Conservation (phyloP, 1,140 invertebrate genomes). For the Sycophila sp. region DNA sequence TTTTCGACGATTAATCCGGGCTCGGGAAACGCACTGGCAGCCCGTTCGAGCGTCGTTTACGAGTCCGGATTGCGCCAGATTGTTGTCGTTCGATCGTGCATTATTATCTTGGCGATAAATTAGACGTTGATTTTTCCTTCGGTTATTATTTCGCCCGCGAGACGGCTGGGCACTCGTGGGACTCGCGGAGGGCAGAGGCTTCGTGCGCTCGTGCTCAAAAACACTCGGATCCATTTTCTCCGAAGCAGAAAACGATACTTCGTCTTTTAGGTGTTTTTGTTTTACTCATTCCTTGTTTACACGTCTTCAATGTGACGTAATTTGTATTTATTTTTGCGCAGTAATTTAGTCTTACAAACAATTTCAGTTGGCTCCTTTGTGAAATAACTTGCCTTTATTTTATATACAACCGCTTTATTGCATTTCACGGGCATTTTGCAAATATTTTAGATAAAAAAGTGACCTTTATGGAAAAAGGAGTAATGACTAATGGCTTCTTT, state of each 20-base stretch:
- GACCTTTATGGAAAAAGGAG: background rate
- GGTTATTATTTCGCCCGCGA: background rate
- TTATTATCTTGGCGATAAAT: background rate
- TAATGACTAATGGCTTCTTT: background rate
- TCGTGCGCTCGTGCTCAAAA: background rate
- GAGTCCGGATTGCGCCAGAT: too few species aligned
- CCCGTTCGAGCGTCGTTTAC: too few species aligned
- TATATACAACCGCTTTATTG: too few species aligned
- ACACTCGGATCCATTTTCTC: background rate
- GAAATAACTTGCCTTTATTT: too few species aligned
- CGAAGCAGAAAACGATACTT: background rate
- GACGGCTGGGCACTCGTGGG: background rate
- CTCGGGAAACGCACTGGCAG: too few species aligned
- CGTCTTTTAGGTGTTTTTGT: too few species aligned
- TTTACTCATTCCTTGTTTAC: background rate
- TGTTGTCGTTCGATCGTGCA: background rate
- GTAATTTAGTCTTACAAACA: too few species aligned
- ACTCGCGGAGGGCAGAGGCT: background rate
- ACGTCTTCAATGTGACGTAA: too few species aligned
- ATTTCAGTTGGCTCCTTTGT: too few species aligned
- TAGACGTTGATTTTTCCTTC: background rate
- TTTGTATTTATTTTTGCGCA: too few species aligned
- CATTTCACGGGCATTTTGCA: background rate
- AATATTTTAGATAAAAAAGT: slow-evolving; percentile 1
- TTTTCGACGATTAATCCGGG: too few species aligned